phyloP scores from a whole-genome alignment of 2,888 invertebrate genomes.

The Mycalesis mineus region DNA sequence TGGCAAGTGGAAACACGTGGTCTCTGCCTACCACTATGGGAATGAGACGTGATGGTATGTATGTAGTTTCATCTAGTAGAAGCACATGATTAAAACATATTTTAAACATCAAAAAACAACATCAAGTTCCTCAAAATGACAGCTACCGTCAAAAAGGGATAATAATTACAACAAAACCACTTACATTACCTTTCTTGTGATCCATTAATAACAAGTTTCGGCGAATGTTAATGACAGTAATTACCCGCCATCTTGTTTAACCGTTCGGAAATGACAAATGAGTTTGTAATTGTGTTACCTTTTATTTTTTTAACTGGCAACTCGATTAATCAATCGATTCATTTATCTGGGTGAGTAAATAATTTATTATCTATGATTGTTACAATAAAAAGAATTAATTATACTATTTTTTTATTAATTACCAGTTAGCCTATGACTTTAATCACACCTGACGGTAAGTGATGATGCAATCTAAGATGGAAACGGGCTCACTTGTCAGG shows the following conservation, averaged over 20 bases:
- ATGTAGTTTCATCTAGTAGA: too few species aligned
- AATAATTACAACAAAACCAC: background rate
- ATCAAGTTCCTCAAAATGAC: background rate
- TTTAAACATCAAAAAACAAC: background rate
- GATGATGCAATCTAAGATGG: too few species aligned
- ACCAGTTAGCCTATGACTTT: too few species aligned
- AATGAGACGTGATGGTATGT: too few species aligned
- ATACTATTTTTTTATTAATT: too few species aligned
- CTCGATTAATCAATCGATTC: background rate
- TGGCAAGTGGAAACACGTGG: too few species aligned
- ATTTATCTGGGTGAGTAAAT: too few species aligned
- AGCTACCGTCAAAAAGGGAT: background rate
- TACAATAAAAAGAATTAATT: too few species aligned
- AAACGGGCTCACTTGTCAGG: too few species aligned
- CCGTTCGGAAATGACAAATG: conserved; percentile 49
- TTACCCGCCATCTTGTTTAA: conserved; percentile 32
- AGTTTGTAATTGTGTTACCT: conserved; percentile 44
- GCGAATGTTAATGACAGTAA: conserved; percentile 14
- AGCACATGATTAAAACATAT: background rate
- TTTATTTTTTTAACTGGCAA: conserved; percentile 29
- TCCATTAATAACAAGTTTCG: conserved; percentile 14
- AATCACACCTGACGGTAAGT: too few species aligned
- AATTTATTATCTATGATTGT: too few species aligned
- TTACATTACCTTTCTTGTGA: background rate
- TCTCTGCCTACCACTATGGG: too few species aligned